Evolutionary conservation across 2,797 vertebrate genomes (phyloP), one percentile per base, ranked within the genome.

Genomic region (Coregonus sp.): DNA sequence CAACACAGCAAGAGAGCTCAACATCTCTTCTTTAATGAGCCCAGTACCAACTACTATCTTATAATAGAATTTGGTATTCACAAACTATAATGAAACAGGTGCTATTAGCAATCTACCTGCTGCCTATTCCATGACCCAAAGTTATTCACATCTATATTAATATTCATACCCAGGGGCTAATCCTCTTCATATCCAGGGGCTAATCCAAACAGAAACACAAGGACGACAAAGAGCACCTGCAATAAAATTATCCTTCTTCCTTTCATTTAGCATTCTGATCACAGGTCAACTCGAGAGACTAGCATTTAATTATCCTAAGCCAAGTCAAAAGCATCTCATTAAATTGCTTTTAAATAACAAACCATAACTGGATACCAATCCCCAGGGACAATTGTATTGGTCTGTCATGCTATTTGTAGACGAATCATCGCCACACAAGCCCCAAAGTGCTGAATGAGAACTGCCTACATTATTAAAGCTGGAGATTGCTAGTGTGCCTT

Each of bases 281-380:
- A 81, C 76, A 88, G 83, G 81, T 69, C 77, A 74, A 72, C 40
- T 5, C n/a, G 5, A 59, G n/a, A 70, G 73, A 70, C 81, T 61
- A n/a, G 54, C 63, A 40, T 84, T 75, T 75, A 81, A 82, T 80
- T 82, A 70, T 78, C 79, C 70, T 78, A 75, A 84, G 73, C 77
- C 78, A 82, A 86, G 78, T 86, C 82, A 85, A 80, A 88, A 80
- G 75, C 81, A 77, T 79, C 75, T 86, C 82, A 90, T 87, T 87
- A 85, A 82, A 85, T 76, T 51, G 56, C 81, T 77, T 86, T 85
- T 80, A 83, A 73, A 78, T 74, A 76, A 82, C 63, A 82, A 84
- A 83, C 83, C 72, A 54, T 47, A 72, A 72, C 72, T 75, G 67
- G 56, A 51, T 47, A 51, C 14, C 74, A 72, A 78, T 78, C 84